A percentile compares a stretch with the other conserved stretches of the same genome.
These are phyloP conservation scores for Andricus grossulariae DNA, from an alignment of 1,140 invertebrate species.

Conservation along the genomic window DNA sequence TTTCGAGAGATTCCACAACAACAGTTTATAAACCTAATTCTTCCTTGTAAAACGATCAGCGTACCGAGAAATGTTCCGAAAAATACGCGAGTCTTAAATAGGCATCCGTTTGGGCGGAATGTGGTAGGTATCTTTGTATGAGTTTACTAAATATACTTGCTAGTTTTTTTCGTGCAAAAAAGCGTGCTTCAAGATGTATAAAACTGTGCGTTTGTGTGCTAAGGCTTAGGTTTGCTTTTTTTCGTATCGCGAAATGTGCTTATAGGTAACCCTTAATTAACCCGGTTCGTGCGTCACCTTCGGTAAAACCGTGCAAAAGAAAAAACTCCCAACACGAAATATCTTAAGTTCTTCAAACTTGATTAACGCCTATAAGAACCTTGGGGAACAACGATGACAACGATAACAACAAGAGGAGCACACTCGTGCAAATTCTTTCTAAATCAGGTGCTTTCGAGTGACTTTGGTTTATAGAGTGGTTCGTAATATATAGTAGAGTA, in stretches of 20 bases:
- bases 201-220: slow-evolving; percentile 39
- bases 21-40: background rate
- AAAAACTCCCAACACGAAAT: background rate
- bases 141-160: slow-evolving; percentile 28
- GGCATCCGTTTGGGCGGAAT: slow-evolving; percentile 48
- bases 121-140: slow-evolving; percentile 39
- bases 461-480: slow-evolving; percentile 43
- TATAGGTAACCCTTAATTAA: slow-evolving; percentile 12
- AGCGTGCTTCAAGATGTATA: slow-evolving; percentile 32
- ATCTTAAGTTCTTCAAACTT: background rate
- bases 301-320: background rate
- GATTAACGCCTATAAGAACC: background rate
- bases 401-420: slow-evolving; percentile 28
- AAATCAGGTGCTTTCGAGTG: slow-evolving; percentile 42
- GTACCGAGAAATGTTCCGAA: background rate
- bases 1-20: slow-evolving; percentile 1
- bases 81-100: slow-evolving; percentile 24
- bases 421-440: slow-evolving; percentile 26
- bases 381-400: slow-evolving; percentile 38
- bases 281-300: background rate
- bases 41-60: slow-evolving; percentile 7
- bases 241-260: slow-evolving; percentile 3
- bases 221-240: slow-evolving; percentile 30
- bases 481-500: slow-evolving; percentile 57
- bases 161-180: slow-evolving; percentile 28